Percentiles rank a stretch among this genome's conserved stretches.
These are phyloP conservation scores for Antitype chi DNA, from an alignment of 2,888 invertebrate species.

Conservation along the genomic window DNA sequence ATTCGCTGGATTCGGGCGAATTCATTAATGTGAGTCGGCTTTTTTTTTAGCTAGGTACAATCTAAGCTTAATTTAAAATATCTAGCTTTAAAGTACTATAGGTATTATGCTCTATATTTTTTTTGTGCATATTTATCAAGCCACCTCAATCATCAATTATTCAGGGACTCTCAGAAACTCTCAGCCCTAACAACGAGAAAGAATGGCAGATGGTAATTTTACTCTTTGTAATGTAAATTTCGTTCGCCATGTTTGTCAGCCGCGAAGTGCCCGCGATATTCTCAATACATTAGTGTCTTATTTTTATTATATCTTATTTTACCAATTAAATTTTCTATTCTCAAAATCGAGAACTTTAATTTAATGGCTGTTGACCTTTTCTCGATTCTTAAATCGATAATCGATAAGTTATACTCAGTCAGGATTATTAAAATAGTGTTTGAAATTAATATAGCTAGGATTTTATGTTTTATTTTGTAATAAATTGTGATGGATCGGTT, in stretches of 20 bases:
- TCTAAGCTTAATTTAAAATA: too few species aligned
- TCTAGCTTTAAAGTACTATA: too few species aligned
- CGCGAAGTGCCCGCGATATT: constrained; percentile 54
- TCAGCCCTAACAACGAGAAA: constrained; percentile 63
- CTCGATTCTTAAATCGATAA: constrained; percentile 40
- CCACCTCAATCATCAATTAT: not conserved
- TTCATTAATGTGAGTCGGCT: too few species aligned
- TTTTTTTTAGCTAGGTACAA: too few species aligned
- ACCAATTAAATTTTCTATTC: constrained; percentile 47
- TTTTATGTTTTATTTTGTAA: constrained; percentile 42
- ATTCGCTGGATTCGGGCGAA: too few species aligned
- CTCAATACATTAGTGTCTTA: constrained; percentile 33
- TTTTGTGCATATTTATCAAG: too few species aligned
- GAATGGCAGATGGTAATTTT: constrained; percentile 70
- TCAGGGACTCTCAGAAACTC: constrained; percentile 8
- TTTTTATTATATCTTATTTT: constrained; percentile 23
- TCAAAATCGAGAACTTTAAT: constrained; percentile 53
- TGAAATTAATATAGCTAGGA: constrained; percentile 14
- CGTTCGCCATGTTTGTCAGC: constrained; percentile 65
- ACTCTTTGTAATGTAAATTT: constrained; percentile 72
- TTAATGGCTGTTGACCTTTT: constrained; percentile 72
- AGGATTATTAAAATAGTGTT: constrained; percentile 46
- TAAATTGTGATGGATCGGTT: constrained; percentile 45
- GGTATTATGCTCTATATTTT: too few species aligned
- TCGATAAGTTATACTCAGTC: constrained; percentile 55